Evolutionary conservation across 1,140 invertebrate genomes (phyloP).

Genomic region (Hycleus cichorii): DNA sequence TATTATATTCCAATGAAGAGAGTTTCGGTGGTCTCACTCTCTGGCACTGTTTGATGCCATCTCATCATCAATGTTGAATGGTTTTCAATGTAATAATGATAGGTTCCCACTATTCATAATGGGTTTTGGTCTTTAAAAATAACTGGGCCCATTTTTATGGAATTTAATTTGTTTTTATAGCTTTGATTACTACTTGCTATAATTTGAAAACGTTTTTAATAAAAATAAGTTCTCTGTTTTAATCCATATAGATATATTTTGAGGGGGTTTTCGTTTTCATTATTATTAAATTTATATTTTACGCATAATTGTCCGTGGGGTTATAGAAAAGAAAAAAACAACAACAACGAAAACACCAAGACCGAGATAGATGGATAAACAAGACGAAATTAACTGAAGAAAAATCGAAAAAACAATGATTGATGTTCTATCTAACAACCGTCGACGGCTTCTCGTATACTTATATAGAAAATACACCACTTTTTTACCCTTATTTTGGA

Average conservation of each 20-base stretch:
- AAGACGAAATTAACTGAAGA: neutral
- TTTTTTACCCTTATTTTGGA: too few species aligned
- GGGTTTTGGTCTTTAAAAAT: conserved; percentile 35
- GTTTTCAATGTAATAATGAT: conserved; percentile 27
- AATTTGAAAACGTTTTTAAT: conserved; percentile 41
- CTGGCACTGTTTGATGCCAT: conserved; percentile 22
- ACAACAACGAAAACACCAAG: too few species aligned
- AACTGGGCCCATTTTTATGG: conserved; percentile 37
- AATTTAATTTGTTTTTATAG: conserved; percentile 44
- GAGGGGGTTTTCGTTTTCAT: too few species aligned
- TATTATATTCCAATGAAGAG: conserved; percentile 18
- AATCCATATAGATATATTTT: too few species aligned
- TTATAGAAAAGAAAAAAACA: too few species aligned
- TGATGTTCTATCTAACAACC: conserved; percentile 29
- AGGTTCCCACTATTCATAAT: conserved; percentile 37
- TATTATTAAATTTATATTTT: too few species aligned
- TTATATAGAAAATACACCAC: too few species aligned
- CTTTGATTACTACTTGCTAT: conserved; percentile 41
- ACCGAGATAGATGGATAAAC: too few species aligned
- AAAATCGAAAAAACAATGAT: conserved; percentile 29
- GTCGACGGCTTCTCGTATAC: conserved; percentile 1
- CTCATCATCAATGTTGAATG: conserved; percentile 17
- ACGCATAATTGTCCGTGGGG: too few species aligned
- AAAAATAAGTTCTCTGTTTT: conserved; percentile 27
- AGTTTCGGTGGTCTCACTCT: conserved; percentile 1